A percentile compares a stretch with the other conserved stretches of the same genome.
These are phyloP conservation scores for Promerops cafer DNA, from an alignment of 2,113 vertebrate genomes.

Conservation along the genomic window DNA sequence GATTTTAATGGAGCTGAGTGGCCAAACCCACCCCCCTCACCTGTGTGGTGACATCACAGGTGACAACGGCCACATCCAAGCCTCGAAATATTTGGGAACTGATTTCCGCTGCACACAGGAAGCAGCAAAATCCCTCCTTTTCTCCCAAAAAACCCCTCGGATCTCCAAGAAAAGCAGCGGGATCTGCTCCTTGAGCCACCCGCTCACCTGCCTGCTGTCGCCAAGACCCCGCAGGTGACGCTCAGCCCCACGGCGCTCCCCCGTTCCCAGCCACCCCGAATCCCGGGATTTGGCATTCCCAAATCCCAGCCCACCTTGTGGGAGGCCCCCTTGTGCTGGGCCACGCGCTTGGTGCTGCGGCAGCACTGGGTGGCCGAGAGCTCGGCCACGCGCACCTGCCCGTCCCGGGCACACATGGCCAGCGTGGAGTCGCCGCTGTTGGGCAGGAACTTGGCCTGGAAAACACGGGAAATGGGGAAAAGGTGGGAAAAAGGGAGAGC, in stretches of 20 bases:
- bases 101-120: not conserved
- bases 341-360: constrained; percentile 93
- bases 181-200: not conserved
- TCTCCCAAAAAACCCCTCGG: not conserved
- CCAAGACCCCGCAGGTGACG: not conserved
- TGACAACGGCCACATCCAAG: not conserved
- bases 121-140: not conserved
- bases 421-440: constrained; percentile 94
- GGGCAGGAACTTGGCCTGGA: constrained; percentile 93
- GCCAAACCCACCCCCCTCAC: not conserved
- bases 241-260: no score
- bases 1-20: not conserved
- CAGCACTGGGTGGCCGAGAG: constrained; percentile 94
- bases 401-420: constrained; percentile 94
- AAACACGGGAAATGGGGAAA: accelerated
- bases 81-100: not conserved
- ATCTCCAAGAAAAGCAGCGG: not conserved
- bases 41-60: not conserved
- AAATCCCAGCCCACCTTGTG: constrained; percentile 82
- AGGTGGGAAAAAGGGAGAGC: not conserved
- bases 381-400: constrained; percentile 91
- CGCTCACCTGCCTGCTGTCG: not conserved
- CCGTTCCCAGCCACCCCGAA: not conserved
- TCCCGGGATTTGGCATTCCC: not conserved
- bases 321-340: constrained; percentile 93